Conservation (phyloP, 2,888 invertebrate species). For the Mythimna loreyi region DNA sequence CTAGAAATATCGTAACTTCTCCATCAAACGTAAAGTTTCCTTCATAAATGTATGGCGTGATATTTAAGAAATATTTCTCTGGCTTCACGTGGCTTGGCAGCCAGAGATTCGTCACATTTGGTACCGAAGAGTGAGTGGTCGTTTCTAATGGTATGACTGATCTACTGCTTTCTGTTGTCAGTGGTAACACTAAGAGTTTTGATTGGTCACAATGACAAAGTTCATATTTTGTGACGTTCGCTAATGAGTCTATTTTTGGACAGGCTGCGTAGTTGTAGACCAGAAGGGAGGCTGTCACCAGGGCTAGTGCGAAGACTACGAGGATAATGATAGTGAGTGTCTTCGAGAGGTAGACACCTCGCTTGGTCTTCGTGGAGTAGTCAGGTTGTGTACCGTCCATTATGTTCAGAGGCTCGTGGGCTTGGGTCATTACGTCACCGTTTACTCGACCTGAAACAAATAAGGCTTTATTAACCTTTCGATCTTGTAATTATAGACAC, state of each 20-base stretch:
- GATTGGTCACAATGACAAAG: slow-evolving; percentile 84
- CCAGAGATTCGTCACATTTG: slow-evolving; percentile 90
- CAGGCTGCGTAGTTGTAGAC: slow-evolving; percentile 95
- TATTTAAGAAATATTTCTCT: slow-evolving; percentile 92
- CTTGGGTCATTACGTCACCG: slow-evolving; percentile 88
- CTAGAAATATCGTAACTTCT: slow-evolving; percentile 92
- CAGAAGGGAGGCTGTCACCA: slow-evolving; percentile 93
- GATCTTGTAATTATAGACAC: no score
- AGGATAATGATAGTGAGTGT: slow-evolving; percentile 92
- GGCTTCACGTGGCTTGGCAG: slow-evolving; percentile 93
- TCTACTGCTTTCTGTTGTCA: slow-evolving; percentile 83
- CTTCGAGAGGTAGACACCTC: slow-evolving; percentile 92
- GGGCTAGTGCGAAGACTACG: slow-evolving; percentile 91
- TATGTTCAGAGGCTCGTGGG: slow-evolving; percentile 88
- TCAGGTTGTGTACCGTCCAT: slow-evolving; percentile 92
- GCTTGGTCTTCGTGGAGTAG: slow-evolving; percentile 91
- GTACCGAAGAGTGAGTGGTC: slow-evolving; percentile 67
- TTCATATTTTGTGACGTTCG: slow-evolving; percentile 86
- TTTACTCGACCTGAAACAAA: slow-evolving; percentile 82
- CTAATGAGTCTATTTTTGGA: slow-evolving; percentile 86
- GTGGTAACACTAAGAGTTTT: slow-evolving; percentile 83
- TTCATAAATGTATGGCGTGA: slow-evolving; percentile 93
- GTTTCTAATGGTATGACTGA: slow-evolving; percentile 80
- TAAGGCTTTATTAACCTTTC: neutral
- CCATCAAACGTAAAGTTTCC: slow-evolving; percentile 96